phyloP scores from a whole-genome alignment of 37 sponge, comb jelly and placozoan genomes.

The Eunapius fragilis region DNA sequence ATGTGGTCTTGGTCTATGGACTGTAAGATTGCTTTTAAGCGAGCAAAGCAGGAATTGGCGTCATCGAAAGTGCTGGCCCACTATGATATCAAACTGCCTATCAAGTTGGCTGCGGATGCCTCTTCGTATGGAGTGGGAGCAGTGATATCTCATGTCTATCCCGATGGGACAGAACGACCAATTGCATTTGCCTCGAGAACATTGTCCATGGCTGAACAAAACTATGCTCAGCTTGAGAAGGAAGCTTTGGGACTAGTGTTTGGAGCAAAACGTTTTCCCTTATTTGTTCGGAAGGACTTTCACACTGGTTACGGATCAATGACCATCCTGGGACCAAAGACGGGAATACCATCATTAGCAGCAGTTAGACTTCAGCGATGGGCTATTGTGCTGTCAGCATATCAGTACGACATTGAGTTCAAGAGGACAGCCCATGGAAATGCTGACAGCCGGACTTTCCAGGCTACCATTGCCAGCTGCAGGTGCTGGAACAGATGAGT shows the following conservation, averaged over 20 bases:
- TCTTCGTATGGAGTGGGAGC: conserved; percentile 56
- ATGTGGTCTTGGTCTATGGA: too few species aligned
- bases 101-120: conserved; percentile 33
- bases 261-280: too few species aligned
- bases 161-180: conserved; percentile 38
- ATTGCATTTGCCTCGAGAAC: conserved; percentile 37
- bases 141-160: conserved; percentile 33
- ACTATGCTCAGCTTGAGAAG: conserved; percentile 2
- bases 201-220: neutral
- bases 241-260: too few species aligned
- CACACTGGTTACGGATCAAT: too few species aligned
- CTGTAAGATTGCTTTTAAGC: conserved; percentile 2
- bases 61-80: conserved; percentile 26
- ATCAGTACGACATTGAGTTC: conserved; percentile 48
- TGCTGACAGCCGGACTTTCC: conserved; percentile 12
- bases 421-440: conserved; percentile 47
- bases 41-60: conserved; percentile 4
- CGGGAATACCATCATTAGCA: too few species aligned
- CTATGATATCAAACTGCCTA: conserved; percentile 30
- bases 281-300: too few species aligned
- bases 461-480: neutral
- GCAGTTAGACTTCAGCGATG: too few species aligned
- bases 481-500: too few species aligned
- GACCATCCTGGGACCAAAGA: too few species aligned
- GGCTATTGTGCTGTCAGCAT: too few species aligned